These are phyloP conservation scores for Stenodema calcarata DNA, from an alignment of 2,888 invertebrate species.

Conservation along the genomic window DNA sequence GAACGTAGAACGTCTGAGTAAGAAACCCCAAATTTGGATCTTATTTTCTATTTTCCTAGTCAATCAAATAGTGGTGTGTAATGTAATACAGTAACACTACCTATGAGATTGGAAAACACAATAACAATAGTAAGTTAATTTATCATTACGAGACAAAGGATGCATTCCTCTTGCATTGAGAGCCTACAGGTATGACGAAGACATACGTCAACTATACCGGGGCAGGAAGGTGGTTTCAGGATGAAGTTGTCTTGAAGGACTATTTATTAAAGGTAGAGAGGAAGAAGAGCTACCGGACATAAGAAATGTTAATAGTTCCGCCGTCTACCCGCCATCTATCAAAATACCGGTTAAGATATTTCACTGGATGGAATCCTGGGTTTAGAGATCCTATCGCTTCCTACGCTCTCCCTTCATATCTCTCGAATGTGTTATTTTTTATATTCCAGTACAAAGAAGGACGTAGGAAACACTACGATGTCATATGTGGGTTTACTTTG, in stretches of 20 bases:
- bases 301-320: slow-evolving; percentile 48
- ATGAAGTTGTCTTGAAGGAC: slow-evolving; percentile 33
- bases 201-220: neutral
- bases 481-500: neutral
- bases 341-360: slow-evolving; percentile 49
- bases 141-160: neutral
- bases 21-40: too few relatives aligned
- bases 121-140: too few relatives aligned
- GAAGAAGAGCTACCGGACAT: slow-evolving; percentile 42
- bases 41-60: too few relatives aligned
- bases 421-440: neutral
- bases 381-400: slow-evolving; percentile 23
- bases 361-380: slow-evolving; percentile 35
- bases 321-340: slow-evolving; percentile 45
- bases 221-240: neutral
- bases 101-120: too few relatives aligned
- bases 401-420: neutral
- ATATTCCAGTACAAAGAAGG: neutral
- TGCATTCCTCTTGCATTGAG: neutral
- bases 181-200: neutral
- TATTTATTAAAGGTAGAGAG: slow-evolving; percentile 38
- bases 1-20: too few relatives aligned
- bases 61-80: too few relatives aligned
- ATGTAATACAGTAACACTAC: too few relatives aligned
- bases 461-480: neutral